Evolutionary conservation across 2,888 invertebrate genomes (phyloP), one percentile per base, ranked within the genome.

Genomic region (Keiferia lycopersicella): DNA sequence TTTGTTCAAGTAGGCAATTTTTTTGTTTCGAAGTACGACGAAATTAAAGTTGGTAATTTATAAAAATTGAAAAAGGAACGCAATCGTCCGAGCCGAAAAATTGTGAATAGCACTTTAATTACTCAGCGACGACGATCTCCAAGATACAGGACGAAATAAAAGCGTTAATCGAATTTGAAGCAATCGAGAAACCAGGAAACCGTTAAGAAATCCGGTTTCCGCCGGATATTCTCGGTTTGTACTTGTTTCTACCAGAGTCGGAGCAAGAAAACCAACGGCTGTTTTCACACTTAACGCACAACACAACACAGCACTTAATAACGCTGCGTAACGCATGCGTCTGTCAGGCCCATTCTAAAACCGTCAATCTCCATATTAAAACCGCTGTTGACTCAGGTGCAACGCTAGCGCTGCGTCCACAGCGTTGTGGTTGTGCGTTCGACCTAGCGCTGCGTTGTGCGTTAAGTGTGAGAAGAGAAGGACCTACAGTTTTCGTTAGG

Each of bases 91-190:
- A 6, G 16, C n/a, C 45, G 1, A 45, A 39, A 64, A 67, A 66
- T 67, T 65, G 63, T 63, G 67, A 68, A 66, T 68, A 66, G 63
- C 30, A 65, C 66, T 30, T 61, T 73, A 70, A 74, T 74, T 72
- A 69, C 69, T 73, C 64, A n/a, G n/a, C n/a, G 70, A 69, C 64
- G 66, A 63, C 62, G 66, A 71, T 71, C 1, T n/a, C 67, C 65
- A 66, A 67, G 67, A 67, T 63, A 61, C 65, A 62, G 61, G 67
- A 68, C 20, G 68, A 78, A 78, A 80, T 74, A 76, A 76, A 74
- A 79, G 75, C 74, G 78, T 75, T 85, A 84, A 87, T 85, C 81
- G 81, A 85, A 84, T 85, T 85, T 79, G 73, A 72, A 77, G 73
- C 75, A 83, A 82, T 83, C 78, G 78, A 73, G 77, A 71, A 81